Base-by-base conservation (phyloP, 1,140 invertebrate species). In the Brachionus paranguensis region DNA sequence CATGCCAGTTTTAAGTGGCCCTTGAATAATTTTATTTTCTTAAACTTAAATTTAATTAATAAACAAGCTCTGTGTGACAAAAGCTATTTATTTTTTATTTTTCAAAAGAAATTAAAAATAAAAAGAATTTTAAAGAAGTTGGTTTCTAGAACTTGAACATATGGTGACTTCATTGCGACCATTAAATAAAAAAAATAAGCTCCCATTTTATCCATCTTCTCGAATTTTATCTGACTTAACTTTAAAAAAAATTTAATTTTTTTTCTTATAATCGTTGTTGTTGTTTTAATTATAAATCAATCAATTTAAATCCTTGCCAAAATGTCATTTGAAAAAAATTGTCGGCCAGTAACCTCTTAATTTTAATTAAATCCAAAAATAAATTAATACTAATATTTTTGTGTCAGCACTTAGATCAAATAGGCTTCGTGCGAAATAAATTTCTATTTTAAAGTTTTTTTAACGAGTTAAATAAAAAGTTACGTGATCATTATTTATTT, bases 21-120 rank as follows among this genome's bases (percentile, higher is more conserved):
- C 68, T 72, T 72, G 43, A 72, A 17, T 72, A 72, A 72, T 72
- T 72, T 72, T 24, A 68, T 33, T 68, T 68, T 68, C 6, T 41
- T 68, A 7, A 33, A 33, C 27, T 33, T n/a, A 41, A 68, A 68
- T 33, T 68, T 27, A 68, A 68, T 68, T 37, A 17, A 68, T 72
- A 17, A 43, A 72, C 65, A 70, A 70, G 14, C 33, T 14, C 17
- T 43, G 68, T 43, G 33, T 14, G 10, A 68, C 20, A 68, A 29
- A 37, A 41, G 24, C 27, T 37, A 27, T 24, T 60, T 8, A 6
- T 20, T 55, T 50, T 50, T 50, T 7, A n/a, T 7, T 20, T 55
- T 55, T 55, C n/a, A 20, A 60, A 60, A 60, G 53, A 60, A 60
- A 60, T 27, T 60, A 7, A 27, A 60, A 17, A 17, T 0, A 5